A percentile compares a stretch with the other conserved stretches of the same genome.
Conservation (phyloP, 2,113 vertebrate genomes). For the Silurus asotus region DNA sequence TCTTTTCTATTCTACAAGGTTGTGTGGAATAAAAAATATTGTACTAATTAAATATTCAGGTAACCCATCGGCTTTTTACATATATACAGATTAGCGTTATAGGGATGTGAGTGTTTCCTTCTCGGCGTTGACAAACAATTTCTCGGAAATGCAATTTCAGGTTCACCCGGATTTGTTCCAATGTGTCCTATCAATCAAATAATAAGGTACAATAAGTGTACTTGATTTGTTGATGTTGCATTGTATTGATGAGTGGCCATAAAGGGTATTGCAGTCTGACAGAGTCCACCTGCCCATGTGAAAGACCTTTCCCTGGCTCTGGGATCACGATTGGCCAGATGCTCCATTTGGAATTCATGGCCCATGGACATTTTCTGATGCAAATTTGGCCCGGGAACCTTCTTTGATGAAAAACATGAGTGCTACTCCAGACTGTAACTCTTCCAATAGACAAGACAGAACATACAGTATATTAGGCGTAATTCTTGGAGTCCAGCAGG, state of each 20-base stretch:
- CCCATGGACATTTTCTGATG: too few species aligned
- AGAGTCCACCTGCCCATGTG: neutral
- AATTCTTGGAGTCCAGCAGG: conserved; percentile 2
- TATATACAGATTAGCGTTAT: too few species aligned
- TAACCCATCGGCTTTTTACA: too few species aligned
- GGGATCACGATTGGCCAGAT: neutral
- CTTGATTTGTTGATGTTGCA: neutral
- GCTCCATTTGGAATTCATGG: neutral
- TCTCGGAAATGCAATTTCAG: too few species aligned
- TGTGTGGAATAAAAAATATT: too few species aligned
- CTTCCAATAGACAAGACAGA: conserved; percentile 11
- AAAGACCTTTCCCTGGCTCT: neutral
- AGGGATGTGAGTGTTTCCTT: too few species aligned
- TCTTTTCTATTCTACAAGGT: too few species aligned
- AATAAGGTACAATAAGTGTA: neutral
- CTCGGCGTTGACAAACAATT: too few species aligned
- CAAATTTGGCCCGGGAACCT: neutral
- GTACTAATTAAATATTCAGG: too few species aligned
- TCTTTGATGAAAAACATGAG: neutral
- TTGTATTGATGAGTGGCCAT: neutral
- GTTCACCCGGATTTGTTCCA: too few species aligned
- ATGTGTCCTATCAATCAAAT: too few species aligned
- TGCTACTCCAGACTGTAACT: neutral
- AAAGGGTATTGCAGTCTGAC: neutral
- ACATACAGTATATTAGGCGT: neutral